Evolutionary conservation across 2,113 vertebrate species (phyloP).

Genomic region (Labeo rohita): DNA sequence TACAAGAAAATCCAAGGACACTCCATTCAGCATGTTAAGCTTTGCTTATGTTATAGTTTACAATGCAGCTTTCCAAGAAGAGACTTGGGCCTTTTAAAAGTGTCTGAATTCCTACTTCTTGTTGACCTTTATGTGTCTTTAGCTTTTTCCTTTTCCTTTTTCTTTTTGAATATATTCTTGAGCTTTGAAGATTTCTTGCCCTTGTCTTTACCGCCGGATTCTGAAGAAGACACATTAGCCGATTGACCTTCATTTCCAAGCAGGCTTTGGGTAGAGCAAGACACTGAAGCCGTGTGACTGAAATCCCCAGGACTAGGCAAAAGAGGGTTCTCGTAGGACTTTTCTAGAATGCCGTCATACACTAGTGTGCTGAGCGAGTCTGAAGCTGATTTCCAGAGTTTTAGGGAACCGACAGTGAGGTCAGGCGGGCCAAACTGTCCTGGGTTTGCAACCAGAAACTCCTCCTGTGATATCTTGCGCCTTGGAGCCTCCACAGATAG

Average conservation of each 20-base stretch:
- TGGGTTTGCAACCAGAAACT: constrained; percentile 54
- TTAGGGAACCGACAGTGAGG: constrained; percentile 72
- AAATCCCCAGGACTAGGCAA: constrained; percentile 69
- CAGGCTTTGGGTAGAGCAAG: constrained; percentile 58
- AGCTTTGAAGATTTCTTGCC: constrained; percentile 90
- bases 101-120: constrained; percentile 69
- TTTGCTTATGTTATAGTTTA: background rate
- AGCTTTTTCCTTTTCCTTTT: constrained; percentile 71
- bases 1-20: background rate
- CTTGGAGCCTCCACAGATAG: constrained; percentile 56
- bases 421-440: constrained; percentile 67
- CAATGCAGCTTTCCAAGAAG: background rate
- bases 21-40: background rate
- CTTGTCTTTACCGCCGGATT: constrained; percentile 83
- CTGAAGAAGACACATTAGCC: constrained; percentile 67
- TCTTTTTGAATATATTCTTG: constrained; percentile 95
- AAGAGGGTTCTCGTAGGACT: constrained; percentile 80
- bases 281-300: constrained; percentile 8
- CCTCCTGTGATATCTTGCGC: constrained; percentile 58
- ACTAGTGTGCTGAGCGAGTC: constrained; percentile 87
- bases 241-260: constrained; percentile 47
- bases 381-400: constrained; percentile 76
- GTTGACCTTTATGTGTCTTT: constrained; percentile 59
- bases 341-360: constrained; percentile 94
- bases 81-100: constrained; percentile 59